Evolutionary conservation across 2,797 vertebrate genomes (phyloP), one percentile per base, ranked within the genome.

Genomic region (Hyperoplus lanceolatus): DNA sequence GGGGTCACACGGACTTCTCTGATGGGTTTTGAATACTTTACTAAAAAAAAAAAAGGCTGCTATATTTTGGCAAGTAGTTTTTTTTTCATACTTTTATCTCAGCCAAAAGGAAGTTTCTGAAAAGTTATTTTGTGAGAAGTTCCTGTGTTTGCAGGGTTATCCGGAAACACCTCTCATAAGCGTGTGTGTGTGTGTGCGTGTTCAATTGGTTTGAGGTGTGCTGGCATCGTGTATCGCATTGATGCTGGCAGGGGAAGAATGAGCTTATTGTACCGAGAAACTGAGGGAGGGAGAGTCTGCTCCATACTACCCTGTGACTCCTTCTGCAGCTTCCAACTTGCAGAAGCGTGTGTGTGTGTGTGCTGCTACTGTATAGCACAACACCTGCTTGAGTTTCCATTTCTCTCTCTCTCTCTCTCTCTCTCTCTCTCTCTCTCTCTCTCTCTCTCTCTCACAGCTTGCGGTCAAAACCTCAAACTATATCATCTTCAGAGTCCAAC

Each of bases 241-340:
- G 46, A 74, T 67, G 67, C 71, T 77, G 74, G 75, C 64, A 64
- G 60, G 12, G 16, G 2, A 79, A 81, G 62, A 90, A 85, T 75
- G 73, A 80, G 43, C 49, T 76, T 76, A 80, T 85, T 85, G 85
- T 86, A 29, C 21, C 0, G 11, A 61, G 74, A 68, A 57, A 61
- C 46, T 1, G 62, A 60, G 62, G 14, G 10, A 51, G 18, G 2
- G 18, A 54, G 62, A 64, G 50, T 8, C 67, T 73, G 73, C 92
- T 89, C 92, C 91, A 87, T 76, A 67, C 74, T 89, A 75, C 54
- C 92, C 91, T 87, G 92, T 83, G 74, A 77, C 91, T 93, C 91
- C 91, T 85, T 82, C 78, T 84, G 83, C 70, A 59, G 69, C 68
- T 21, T 86, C 79, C 79, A 70, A 66, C 41, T 5, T 14, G 18